phyloP scores from a whole-genome alignment of 2,797 vertebrate genomes.

The Sebastes diaconus region DNA sequence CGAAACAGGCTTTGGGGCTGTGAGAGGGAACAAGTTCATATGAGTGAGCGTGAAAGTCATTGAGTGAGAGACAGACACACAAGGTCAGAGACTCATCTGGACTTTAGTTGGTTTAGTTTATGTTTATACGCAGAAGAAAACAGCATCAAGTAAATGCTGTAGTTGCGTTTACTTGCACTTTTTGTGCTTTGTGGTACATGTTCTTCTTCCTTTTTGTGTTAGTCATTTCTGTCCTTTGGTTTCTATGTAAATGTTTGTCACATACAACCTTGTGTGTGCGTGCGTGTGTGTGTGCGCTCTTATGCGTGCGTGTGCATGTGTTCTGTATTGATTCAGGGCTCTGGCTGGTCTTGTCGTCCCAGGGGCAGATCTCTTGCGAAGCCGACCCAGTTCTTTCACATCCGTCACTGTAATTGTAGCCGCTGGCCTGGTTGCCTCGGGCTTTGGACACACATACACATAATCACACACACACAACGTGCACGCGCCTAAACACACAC shows the following conservation, averaged over 20 bases:
- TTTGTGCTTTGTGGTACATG: background rate
- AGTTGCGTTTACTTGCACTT: conserved; percentile 21
- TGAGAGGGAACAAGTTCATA: conserved; percentile 1
- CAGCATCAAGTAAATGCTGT: background rate
- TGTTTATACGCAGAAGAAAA: background rate
- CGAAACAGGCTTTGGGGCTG: conserved; percentile 36
- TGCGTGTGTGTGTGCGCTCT: conserved; percentile 1
- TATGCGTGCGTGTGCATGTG: conserved; percentile 24
- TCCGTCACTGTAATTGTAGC: conserved; percentile 84
- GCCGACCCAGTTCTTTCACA: conserved; percentile 85
- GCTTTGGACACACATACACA: conserved; percentile 54
- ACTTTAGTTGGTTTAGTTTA: conserved; percentile 28
- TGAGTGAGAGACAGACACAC: background rate
- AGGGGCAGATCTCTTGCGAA: conserved; percentile 78
- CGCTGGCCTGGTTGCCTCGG: conserved; percentile 79
- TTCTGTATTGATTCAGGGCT: conserved; percentile 79
- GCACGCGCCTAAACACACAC: background rate
- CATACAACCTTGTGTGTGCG: conserved; percentile 29
- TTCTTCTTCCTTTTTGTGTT: conserved; percentile 6
- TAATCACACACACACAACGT: background rate
- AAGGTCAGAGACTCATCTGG: conserved; percentile 39
- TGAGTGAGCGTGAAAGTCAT: background rate
- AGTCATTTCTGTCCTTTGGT: conserved; percentile 43
- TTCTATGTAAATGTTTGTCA: conserved; percentile 46
- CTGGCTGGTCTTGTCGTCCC: conserved; percentile 79